Evolutionary conservation across 2,113 vertebrate genomes (phyloP), one percentile per base, ranked within the genome.

Genomic region (Theristicus caerulescens): DNA sequence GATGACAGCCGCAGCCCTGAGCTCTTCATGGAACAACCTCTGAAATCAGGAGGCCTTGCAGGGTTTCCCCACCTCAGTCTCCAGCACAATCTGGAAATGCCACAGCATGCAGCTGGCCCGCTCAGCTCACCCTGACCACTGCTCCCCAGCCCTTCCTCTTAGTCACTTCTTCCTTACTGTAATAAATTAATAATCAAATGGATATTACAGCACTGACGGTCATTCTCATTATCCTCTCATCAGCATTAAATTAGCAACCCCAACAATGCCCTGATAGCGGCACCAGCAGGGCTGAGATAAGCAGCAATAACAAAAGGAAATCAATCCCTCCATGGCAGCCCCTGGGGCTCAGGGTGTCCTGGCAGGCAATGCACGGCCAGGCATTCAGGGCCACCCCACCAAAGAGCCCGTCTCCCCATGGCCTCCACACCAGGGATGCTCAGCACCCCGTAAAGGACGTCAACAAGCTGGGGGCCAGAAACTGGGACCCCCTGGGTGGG

Each of bases 71-170:
- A 47, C 24, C 52, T 66, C 3, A 1, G 8, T 6, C 40, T 82
- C 49, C 62, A 52, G 71, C 44, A 82, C 42, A 64, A 40, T 14
- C 62, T 86, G 66, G 82, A 87, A 94, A 94, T 70, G 72, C 46
- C 86, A 61, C 91, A 62, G 16, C 42, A 5, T 3, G 7, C 29
- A 82, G 59, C 73, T 26, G 0, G 47, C 72, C 84, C 3, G 6
- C 55, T 71, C 57, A 38, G 92, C 69, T 86, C 59, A 82, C 90
- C 57, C 92, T 73, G 61, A 64, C 27, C 0, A 1, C 74, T 82
- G 69, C 46, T 88, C 71, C 78, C 46, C 88, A 94, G 90, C 88
- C 85, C 72, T 96, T 96, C 96, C 96, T 95, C 84, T 96, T 94
- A 86, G 76, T 90, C 95, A 90, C 79, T 42, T 95, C 93, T 94